These are phyloP conservation scores for Steinernema scapterisci DNA, from an alignment of 2,888 invertebrate genomes.

Conservation along the genomic window DNA sequence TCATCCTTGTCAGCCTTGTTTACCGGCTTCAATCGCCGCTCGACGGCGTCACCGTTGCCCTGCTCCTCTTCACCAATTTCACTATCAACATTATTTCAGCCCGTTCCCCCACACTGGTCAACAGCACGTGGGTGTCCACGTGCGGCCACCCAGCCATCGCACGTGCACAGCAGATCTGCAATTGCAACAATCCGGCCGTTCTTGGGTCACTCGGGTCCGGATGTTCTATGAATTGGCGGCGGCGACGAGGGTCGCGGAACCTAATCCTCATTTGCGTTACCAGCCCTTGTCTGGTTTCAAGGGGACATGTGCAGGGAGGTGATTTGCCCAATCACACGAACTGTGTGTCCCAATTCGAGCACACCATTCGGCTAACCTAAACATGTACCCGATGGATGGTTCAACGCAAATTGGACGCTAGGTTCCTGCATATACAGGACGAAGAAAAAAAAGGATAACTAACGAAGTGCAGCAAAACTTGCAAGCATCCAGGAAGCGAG, in stretches of 20 bases:
- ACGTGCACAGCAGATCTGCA: background rate
- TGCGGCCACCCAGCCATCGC: background rate
- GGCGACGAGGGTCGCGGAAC: background rate
- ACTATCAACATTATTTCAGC: background rate
- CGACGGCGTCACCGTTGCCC: background rate
- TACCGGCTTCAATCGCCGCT: constrained; percentile 27
- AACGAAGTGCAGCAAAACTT: too few relatives aligned
- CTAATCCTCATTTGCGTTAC: background rate
- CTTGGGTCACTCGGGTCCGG: background rate
- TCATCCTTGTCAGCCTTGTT: constrained; percentile 28
- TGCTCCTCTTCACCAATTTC: too few relatives aligned
- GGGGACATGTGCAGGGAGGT: too few relatives aligned
- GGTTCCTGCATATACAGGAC: too few relatives aligned
- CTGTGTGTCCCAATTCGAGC: too few relatives aligned
- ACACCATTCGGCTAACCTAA: too few relatives aligned
- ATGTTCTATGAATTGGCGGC: background rate
- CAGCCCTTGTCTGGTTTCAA: background rate
- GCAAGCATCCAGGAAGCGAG: too few relatives aligned
- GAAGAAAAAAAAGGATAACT: too few relatives aligned
- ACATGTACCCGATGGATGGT: too few relatives aligned
- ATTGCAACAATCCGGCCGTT: background rate
- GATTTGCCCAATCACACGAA: too few relatives aligned
- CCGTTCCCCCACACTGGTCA: constrained; percentile 14
- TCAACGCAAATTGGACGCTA: too few relatives aligned
- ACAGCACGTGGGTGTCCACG: constrained; percentile 20